These are phyloP conservation scores for Ondatra zibethicus DNA, from an alignment of 2,113 vertebrate species.

Conservation along the genomic window DNA sequence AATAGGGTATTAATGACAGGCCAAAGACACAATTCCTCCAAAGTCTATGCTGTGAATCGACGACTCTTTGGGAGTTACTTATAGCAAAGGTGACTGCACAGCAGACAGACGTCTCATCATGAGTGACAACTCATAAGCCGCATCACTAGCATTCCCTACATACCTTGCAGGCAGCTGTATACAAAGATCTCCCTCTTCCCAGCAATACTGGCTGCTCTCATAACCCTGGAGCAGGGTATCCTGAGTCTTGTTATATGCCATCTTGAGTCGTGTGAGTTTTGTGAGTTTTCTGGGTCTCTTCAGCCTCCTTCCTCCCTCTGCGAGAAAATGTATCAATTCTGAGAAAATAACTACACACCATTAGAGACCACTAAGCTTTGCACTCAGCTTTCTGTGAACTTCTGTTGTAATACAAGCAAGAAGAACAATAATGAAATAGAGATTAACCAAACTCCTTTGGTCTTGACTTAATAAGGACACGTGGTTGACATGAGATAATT, in stretches of 20 bases:
- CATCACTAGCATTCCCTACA: not conserved
- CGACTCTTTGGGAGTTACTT: not conserved
- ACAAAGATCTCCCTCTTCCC: not conserved
- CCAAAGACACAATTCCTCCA: not conserved
- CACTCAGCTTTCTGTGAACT: not conserved
- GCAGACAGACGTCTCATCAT: not conserved
- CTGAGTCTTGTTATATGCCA: not conserved
- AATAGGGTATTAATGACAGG: not conserved
- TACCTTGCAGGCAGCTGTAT: not conserved
- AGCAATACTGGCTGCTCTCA: not conserved
- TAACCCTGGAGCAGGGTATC: too few relatives aligned
- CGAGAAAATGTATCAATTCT: not conserved
- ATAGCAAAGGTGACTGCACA: not conserved
- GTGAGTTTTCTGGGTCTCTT: not conserved
- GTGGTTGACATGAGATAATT: not conserved
- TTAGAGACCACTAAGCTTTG: not conserved
- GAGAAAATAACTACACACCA: not conserved
- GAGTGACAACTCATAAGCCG: not conserved
- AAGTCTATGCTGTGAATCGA: not conserved
- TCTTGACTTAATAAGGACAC: not conserved
- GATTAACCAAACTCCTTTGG: not conserved
- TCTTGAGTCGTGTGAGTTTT: not conserved
- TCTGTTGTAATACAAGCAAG: not conserved
- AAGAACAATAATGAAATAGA: not conserved
- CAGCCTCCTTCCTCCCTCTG: not conserved